Conservation (phyloP, 2,888 invertebrate genomes). For the Campaea margaritaria region DNA sequence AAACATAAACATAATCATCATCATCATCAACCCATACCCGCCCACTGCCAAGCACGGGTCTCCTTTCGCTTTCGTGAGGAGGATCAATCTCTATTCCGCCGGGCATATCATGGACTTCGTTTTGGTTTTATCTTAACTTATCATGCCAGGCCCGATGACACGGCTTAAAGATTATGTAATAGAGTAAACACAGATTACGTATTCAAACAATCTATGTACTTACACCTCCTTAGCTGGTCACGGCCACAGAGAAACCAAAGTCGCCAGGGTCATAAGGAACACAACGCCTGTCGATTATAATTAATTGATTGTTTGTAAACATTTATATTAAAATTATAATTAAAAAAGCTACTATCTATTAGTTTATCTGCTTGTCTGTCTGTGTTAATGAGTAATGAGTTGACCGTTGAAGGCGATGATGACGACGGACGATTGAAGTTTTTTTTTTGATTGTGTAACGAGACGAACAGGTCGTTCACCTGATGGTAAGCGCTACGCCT, state of each 20-base stretch:
- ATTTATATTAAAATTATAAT: slow-evolving; percentile 12
- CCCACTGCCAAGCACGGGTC: too few relatives aligned
- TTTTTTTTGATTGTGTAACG: too few relatives aligned
- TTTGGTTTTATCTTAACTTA: neutral
- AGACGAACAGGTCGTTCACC: too few relatives aligned
- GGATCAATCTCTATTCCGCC: too few relatives aligned
- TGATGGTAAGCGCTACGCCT: too few relatives aligned
- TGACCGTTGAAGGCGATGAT: too few relatives aligned
- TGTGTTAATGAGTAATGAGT: neutral
- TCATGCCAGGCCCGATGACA: too few relatives aligned
- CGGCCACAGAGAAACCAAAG: slow-evolving; percentile 44
- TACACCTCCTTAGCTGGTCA: slow-evolving; percentile 44
- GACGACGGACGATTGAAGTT: too few relatives aligned
- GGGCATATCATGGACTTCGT: neutral
- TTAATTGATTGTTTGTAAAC: slow-evolving; percentile 37
- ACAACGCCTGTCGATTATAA: slow-evolving; percentile 39
- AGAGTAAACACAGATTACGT: slow-evolving; percentile 29
- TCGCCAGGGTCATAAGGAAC: slow-evolving; percentile 51
- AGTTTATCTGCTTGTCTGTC: neutral
- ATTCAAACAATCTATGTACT: slow-evolving; percentile 32
- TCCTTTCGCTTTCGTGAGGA: too few relatives aligned
- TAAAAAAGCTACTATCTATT: slow-evolving; percentile 8
- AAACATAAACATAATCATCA: too few relatives aligned
- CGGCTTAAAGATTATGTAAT: slow-evolving; percentile 17
- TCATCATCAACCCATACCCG: too few relatives aligned